Percentiles rank a stretch among this genome's conserved stretches.
Conservation (phyloP, 2,888 invertebrate species). For the Tachina fera region DNA sequence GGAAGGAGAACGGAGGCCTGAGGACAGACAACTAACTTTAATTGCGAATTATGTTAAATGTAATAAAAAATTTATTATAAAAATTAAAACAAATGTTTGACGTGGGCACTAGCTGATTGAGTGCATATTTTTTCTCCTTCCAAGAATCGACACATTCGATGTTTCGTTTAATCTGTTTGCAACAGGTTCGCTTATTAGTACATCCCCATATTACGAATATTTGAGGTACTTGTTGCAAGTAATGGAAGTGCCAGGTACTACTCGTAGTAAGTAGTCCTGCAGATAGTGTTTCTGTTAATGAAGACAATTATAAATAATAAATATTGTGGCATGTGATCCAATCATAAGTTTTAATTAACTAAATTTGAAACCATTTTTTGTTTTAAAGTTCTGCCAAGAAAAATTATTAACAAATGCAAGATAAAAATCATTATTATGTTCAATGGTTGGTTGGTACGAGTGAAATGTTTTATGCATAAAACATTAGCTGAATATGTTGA, state of each 20-base stretch:
- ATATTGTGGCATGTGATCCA: constrained; percentile 58
- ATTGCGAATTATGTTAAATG: constrained; percentile 42
- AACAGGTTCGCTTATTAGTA: constrained; percentile 16
- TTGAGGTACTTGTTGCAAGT: constrained; percentile 14
- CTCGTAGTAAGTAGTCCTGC: constrained; percentile 17
- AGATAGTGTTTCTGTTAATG: constrained; percentile 65
- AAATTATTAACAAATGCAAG: constrained; percentile 17
- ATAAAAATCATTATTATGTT: constrained; percentile 2
- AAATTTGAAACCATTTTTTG: constrained; percentile 11
- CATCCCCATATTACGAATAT: neutral
- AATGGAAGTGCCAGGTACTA: constrained; percentile 9
- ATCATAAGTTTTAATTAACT: constrained; percentile 61
- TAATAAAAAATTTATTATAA: constrained; percentile 4
- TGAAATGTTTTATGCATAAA: constrained; percentile 10
- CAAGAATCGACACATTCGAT: constrained; percentile 56
- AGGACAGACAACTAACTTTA: constrained; percentile 6
- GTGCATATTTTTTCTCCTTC: constrained; percentile 20
- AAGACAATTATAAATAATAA: constrained; percentile 57
- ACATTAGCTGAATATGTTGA: constrained; percentile 5
- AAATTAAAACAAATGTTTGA: constrained; percentile 17
- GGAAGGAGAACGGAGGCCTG: no score
- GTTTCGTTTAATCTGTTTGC: constrained; percentile 20
- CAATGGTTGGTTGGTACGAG: neutral
- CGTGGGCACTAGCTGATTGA: constrained; percentile 24
- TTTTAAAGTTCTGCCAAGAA: neutral